Base-by-base conservation (phyloP, 2,888 invertebrate genomes). In the Ichneumon xanthorius region DNA sequence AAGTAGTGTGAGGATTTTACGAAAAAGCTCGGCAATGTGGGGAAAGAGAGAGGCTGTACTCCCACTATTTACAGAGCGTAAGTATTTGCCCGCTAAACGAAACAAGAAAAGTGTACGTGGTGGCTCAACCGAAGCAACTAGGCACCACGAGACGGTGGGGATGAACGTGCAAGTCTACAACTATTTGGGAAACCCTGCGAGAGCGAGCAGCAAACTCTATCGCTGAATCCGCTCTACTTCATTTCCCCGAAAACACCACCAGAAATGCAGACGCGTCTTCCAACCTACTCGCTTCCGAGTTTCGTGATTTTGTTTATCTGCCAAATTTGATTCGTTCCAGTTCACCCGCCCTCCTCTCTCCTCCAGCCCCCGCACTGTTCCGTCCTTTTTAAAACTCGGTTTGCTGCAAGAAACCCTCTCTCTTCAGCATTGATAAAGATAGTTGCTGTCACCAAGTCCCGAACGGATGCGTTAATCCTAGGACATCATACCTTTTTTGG, bases 301-400 rank as follows among this genome's bases (percentile, higher is more conserved):
- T 33, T 87, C 80, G 86, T 89, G 89, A 90, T 90, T 88, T 87
- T 89, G 88, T 90, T 91, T 91, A 88, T 88, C 70, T 78, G 84
- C 68, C 86, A 80, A 48, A 89, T 89, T 89, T 88, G 85, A 86
- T 84, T 80, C 85, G 84, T 86, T 82, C 88, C 85, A 88, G 85
- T 89, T 87, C 77, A 75, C 53, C 50, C 26, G 40, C 11, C 40
- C 9, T 9, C 40, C 40, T 40, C 22, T 14, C 11, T 26, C 0
- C 11, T 40, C 40, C 26, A 26, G 2, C 9, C 40, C 40, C 9
- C 40, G 11, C 11, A 1, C 53, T 67, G 80, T 84, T 65, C 71
- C 73, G 53, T 48, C 4, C 7, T 61, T 61, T 61, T 63, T 30
- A 19, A 72, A 61, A 67, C 75, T n/a, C 61, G 37, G 11, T 48